A percentile compares a stretch with the other conserved stretches of the same genome.
Conservation (phyloP, 2,113 vertebrate species). For the Mixornis gularis region DNA sequence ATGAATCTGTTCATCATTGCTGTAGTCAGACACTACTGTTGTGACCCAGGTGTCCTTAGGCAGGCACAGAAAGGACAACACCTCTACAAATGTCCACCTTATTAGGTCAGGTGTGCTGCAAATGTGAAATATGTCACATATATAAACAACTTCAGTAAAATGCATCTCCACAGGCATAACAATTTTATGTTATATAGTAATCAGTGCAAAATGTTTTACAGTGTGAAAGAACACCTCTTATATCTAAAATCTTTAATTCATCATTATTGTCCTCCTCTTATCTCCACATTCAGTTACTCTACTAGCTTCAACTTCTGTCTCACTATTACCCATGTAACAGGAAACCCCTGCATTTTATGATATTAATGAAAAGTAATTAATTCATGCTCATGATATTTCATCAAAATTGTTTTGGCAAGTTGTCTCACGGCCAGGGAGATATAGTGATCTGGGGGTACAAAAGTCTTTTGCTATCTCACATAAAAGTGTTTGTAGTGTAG, state of each 20-base stretch:
- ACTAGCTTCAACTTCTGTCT: background rate
- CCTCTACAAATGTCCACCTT: background rate
- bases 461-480: accelerated
- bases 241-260: background rate
- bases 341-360: background rate
- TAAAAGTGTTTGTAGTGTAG: background rate
- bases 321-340: background rate
- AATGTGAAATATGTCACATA: background rate
- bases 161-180: background rate
- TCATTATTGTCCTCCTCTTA: background rate
- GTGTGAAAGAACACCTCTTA: background rate
- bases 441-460: background rate
- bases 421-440: background rate
- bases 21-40: background rate
- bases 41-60: background rate
- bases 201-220: background rate
- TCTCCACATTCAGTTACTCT: background rate
- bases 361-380: background rate
- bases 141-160: background rate
- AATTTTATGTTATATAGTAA: background rate
- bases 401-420: background rate
- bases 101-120: background rate
- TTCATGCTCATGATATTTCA: background rate
- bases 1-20: background rate
- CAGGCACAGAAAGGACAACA: background rate